A percentile compares a stretch with the other conserved stretches of the same genome.
Evolutionary conservation across 2,113 vertebrate species (phyloP).

Genomic region (Chaetorhynchus papuensis): DNA sequence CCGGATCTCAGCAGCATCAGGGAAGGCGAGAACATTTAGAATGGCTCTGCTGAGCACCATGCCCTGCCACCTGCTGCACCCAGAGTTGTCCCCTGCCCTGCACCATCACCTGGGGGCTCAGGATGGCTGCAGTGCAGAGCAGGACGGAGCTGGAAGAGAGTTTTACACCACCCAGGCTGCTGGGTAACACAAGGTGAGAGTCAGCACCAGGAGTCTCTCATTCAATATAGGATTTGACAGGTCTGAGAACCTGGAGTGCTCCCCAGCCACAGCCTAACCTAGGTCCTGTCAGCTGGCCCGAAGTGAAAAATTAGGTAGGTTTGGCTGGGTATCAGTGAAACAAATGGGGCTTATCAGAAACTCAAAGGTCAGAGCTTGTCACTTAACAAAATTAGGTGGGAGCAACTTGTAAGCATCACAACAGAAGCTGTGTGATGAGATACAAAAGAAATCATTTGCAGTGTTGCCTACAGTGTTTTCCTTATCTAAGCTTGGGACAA

Average conservation of each 20-base stretch:
- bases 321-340: background rate
- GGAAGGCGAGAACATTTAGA: background rate
- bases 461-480: background rate
- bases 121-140: background rate
- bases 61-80: background rate
- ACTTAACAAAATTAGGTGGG: background rate
- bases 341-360: background rate
- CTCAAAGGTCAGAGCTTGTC: background rate
- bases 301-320: background rate
- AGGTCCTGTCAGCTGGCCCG: background rate
- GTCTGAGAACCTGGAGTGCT: background rate
- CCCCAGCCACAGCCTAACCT: background rate
- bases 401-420: background rate
- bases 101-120: accelerated
- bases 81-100: background rate
- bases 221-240: background rate
- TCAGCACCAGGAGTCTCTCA: background rate
- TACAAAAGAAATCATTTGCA: background rate
- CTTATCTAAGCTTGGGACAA: background rate
- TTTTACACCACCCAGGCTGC: background rate
- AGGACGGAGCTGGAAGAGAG: background rate
- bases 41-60: accelerated
- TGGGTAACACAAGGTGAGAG: background rate
- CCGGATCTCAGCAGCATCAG: background rate
- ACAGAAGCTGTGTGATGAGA: background rate